These are phyloP conservation scores for Lithosia quadra DNA, from an alignment of 2,888 invertebrate species.

Conservation along the genomic window DNA sequence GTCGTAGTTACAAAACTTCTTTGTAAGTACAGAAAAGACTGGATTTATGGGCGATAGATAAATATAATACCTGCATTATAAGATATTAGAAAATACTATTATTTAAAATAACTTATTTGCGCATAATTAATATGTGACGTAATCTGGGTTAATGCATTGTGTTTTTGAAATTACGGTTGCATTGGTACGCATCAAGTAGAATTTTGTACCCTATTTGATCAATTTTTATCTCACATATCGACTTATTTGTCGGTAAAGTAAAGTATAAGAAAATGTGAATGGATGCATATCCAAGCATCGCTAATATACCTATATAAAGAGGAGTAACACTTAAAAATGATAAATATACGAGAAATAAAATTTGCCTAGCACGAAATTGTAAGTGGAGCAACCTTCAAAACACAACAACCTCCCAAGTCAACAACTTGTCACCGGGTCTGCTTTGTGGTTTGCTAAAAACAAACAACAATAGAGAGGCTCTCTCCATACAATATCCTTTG, in stretches of 20 bases:
- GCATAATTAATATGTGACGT: background rate
- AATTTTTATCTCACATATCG: too few relatives aligned
- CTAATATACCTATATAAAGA: background rate
- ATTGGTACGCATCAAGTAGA: too few relatives aligned
- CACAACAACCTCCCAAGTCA: conserved; percentile 64
- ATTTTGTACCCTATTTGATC: too few relatives aligned
- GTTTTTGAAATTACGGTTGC: too few relatives aligned
- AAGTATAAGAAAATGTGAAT: background rate
- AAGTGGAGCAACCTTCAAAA: conserved; percentile 64
- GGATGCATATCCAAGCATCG: background rate
- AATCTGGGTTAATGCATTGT: background rate
- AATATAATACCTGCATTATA: background rate
- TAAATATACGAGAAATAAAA: background rate
- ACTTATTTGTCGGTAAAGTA: background rate
- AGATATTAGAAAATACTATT: background rate
- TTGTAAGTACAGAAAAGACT: conserved; percentile 6
- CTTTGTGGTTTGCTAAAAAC: conserved; percentile 78
- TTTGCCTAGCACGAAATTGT: background rate
- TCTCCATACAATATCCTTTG: conserved; percentile 86
- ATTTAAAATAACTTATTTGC: background rate
- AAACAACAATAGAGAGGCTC: conserved; percentile 80
- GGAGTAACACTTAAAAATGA: too few relatives aligned
- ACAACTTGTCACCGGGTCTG: conserved; percentile 81
- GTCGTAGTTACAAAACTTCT: conserved; percentile 15
- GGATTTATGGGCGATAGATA: conserved; percentile 1